phyloP scores from a whole-genome alignment of 2,113 vertebrate species.

The Prunella himalayana region DNA sequence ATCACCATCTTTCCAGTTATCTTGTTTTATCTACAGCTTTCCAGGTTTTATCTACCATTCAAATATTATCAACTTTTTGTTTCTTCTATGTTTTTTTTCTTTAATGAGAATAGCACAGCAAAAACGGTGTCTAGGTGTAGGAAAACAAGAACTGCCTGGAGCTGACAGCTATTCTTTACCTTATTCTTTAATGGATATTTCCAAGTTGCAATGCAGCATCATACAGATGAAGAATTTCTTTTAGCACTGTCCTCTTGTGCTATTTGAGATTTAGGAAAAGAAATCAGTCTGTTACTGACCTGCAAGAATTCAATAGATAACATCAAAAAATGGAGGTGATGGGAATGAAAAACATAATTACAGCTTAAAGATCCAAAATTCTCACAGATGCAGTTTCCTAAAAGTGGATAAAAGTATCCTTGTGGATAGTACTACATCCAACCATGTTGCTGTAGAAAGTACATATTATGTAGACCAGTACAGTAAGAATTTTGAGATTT shows the following conservation, averaged over 20 bases:
- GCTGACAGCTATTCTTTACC: neutral
- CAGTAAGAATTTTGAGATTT: neutral
- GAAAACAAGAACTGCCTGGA: neutral
- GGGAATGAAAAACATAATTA: neutral
- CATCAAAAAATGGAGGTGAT: neutral
- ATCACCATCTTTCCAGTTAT: neutral
- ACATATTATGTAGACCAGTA: neutral
- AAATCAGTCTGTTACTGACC: neutral
- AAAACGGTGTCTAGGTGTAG: neutral
- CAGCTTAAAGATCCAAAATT: neutral
- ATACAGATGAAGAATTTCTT: neutral
- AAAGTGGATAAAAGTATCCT: neutral
- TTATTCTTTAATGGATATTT: neutral
- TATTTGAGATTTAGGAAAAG: neutral
- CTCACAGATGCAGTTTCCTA: neutral
- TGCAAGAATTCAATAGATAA: neutral
- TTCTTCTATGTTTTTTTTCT: neutral
- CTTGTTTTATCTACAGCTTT: neutral
- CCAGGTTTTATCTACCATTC: neutral
- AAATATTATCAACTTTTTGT: neutral
- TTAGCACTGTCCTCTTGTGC: neutral
- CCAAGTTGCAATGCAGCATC: neutral
- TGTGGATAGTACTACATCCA: fast-evolving
- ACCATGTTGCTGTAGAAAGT: neutral
- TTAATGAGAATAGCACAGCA: neutral